Evolutionary conservation across 2,888 invertebrate genomes (phyloP), one percentile per base, ranked within the genome.

Genomic region (Abscondita cerata): DNA sequence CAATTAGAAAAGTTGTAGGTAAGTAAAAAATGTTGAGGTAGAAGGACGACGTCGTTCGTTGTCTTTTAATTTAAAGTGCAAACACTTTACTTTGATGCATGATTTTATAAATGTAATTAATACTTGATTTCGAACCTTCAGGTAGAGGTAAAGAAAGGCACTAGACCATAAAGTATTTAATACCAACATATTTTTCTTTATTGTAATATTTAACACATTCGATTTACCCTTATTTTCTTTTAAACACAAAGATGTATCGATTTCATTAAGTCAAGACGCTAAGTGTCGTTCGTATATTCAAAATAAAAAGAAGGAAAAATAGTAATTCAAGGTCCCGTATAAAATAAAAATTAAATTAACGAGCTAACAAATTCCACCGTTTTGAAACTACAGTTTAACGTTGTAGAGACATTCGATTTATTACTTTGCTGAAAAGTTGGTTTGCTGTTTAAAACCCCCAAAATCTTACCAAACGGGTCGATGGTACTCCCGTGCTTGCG

Each of bases 361-460:
- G 41, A 56, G 34, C 34, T 41, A 55, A 38, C 20, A 12, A 36
- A 50, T 56, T 57, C 67, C 67, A 70, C 71, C 64, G 71, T 71
- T 74, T 74, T 69, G 68, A 67, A 67, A 71, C 69, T 73, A 67
- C 75, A 69, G 72, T 69, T 68, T 58, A 64, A 65, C 69, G 50
- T 58, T 64, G 59, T 60, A 57, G 66, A 67, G 74, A 73, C 74
- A 72, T 68, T 68, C 68, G 69, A 78, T 78, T 78, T 77, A 78
- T 77, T 71, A 71, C 75, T 70, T 70, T 72, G 74, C 72, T 70
- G 76, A 76, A 77, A 78, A 75, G 75, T 76, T 72, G 73, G 75
- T 72, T 73, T 73, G 75, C 70, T 69, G 72, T 73, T 72, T 71
- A 70, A 76, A 75, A 75, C 74, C 72, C 74, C 76, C 75, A 71